A percentile compares a stretch with the other conserved stretches of the same genome.
Evolutionary conservation across 2,888 invertebrate genomes (phyloP).

Genomic region (Acanthopleura granulata): DNA sequence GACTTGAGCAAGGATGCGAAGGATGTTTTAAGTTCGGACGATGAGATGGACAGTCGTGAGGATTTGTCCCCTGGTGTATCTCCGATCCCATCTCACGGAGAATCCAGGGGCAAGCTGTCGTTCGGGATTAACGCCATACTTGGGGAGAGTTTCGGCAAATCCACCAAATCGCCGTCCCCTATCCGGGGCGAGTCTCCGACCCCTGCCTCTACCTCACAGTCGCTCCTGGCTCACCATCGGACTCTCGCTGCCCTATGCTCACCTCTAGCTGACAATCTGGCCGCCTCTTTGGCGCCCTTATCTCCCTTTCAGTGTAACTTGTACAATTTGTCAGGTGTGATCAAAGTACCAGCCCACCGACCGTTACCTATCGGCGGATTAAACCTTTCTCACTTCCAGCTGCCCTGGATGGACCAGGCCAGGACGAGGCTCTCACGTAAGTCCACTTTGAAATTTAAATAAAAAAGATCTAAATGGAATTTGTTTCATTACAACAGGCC

Average conservation of each 20-base stretch:
- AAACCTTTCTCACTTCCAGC: constrained; percentile 9
- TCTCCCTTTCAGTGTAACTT: constrained; percentile 15
- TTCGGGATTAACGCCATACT: constrained; percentile 57
- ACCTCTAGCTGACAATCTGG: not conserved
- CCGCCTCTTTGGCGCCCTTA: constrained; percentile 9
- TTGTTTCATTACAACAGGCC: too few species aligned
- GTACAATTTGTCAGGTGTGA: constrained; percentile 32
- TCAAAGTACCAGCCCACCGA: constrained; percentile 54
- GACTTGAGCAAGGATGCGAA: not conserved
- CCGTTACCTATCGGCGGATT: constrained; percentile 26
- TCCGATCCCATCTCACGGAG: not conserved
- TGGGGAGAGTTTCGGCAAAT: constrained; percentile 25
- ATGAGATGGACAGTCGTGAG: not conserved
- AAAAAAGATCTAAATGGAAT: too few species aligned
- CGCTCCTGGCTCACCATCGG: not conserved
- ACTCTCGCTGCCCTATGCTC: not conserved
- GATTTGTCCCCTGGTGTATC: not conserved
- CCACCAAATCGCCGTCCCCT: not conserved
- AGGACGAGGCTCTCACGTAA: constrained; percentile 16
- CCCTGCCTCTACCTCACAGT: not conserved
- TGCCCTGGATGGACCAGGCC: constrained; percentile 17
- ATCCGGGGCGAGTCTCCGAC: not conserved
- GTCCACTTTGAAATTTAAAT: not conserved
- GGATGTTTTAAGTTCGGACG: not conserved
- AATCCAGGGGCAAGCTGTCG: constrained; percentile 34